These are phyloP conservation scores for Pachyuromys duprasi DNA, from an alignment of 2,797 vertebrate species.

Conservation along the genomic window DNA sequence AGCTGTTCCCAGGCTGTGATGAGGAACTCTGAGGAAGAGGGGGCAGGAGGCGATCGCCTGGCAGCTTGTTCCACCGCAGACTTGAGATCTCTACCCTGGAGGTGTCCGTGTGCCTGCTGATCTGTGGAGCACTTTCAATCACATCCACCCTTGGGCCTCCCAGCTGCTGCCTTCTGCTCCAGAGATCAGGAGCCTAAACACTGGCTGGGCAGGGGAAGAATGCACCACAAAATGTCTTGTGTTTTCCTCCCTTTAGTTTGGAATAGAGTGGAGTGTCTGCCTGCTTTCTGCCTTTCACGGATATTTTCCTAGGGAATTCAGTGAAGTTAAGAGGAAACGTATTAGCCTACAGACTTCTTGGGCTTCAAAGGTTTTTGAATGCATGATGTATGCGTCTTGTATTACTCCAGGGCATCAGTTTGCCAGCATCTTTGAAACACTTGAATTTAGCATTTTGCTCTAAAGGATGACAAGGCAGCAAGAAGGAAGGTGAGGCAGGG, in stretches of 20 bases:
- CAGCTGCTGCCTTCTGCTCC: not conserved
- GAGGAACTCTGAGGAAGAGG: not conserved
- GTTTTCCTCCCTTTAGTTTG: not conserved
- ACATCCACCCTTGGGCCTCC: not conserved
- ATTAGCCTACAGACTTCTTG: slow-evolving; percentile 15
- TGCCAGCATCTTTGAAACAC: not conserved
- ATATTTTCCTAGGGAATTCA: slow-evolving; percentile 37
- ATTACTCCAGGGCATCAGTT: not conserved
- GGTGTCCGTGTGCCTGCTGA: not conserved
- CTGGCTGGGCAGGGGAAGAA: not conserved
- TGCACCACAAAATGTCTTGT: not conserved
- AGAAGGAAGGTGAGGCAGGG: not conserved
- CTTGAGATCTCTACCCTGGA: not conserved
- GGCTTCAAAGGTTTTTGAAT: slow-evolving; percentile 7
- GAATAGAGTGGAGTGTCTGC: not conserved
- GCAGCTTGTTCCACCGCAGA: not conserved
- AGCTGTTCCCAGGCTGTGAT: not conserved
- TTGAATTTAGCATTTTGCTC: not conserved
- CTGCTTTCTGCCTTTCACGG: slow-evolving; percentile 13
- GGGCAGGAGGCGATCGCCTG: not conserved
- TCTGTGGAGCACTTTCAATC: not conserved
- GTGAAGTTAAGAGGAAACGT: slow-evolving; percentile 17
- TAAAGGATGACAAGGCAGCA: not conserved
- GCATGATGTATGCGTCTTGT: not conserved
- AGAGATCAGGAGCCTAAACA: not conserved